Percentiles rank a stretch among this genome's conserved stretches.
phyloP scores from a whole-genome alignment of 2,888 invertebrate genomes.

The Linyphia triangularis region DNA sequence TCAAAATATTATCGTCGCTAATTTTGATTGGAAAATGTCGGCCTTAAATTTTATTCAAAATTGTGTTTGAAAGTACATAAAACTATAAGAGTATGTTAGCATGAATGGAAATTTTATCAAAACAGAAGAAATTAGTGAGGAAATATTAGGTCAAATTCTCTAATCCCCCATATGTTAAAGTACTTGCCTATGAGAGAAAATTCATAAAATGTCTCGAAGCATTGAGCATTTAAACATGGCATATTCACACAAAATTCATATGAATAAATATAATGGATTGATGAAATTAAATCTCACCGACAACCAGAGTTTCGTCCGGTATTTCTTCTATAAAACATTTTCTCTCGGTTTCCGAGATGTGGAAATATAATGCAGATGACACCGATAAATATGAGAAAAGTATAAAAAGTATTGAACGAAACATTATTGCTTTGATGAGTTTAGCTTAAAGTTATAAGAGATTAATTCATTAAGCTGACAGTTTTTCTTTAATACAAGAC shows the following conservation, averaged over 20 bases:
- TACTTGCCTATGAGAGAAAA: not conserved
- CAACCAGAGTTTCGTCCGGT: constrained; percentile 98
- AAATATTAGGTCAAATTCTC: not conserved
- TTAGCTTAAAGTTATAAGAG: not conserved
- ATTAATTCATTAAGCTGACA: not conserved
- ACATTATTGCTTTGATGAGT: constrained; percentile 15
- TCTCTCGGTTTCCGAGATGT: constrained; percentile 98
- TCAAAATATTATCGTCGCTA: no score
- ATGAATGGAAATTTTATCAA: no score
- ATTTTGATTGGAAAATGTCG: no score
- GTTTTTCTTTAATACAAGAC: not conserved
- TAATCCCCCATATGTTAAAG: not conserved
- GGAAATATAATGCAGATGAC: constrained; percentile 88
- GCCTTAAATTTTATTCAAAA: no score
- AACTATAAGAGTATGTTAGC: no score
- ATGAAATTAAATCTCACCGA: constrained; percentile 84
- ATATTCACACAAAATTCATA: not conserved
- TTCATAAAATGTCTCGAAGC: not conserved
- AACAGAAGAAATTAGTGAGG: not conserved
- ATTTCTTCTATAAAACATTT: constrained; percentile 99
- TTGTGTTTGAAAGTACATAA: no score
- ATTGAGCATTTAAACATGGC: no score
- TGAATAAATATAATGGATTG: not conserved
- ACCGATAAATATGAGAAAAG: constrained; percentile 35
- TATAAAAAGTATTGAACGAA: constrained; percentile 10